Evolutionary conservation across 2,888 invertebrate species (phyloP), one percentile per base, ranked within the genome.

Genomic region (Byasa hedistus): DNA sequence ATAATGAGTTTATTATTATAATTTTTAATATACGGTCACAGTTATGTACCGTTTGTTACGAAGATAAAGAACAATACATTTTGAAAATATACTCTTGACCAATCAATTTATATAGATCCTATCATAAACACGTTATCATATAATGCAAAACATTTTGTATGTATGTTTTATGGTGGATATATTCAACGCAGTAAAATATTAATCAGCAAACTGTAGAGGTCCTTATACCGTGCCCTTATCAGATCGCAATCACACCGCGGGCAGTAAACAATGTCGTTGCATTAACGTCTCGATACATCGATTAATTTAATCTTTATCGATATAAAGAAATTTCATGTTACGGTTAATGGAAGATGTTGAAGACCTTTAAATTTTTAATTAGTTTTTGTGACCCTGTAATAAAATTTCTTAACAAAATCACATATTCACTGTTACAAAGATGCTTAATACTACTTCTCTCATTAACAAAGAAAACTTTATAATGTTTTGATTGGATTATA

Each of bases 281-380:
- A 59, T 59, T 57, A 52, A 65, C 52, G 24, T 39, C 65, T 61
- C 36, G 44, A 58, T 15, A 62, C n/a, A 19, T 27, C 19, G 66
- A 66, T 63, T 54, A 63, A 15, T 19, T 21, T 59, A 66, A 66
- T 61, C 61, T 66, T 39, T 51, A 65, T 54, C 23, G 51, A 63
- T 63, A 57, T 57, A 7, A 57, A 27, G 24, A 27, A 63, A 48
- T 57, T 48, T 57, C 21, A 57, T 63, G 27, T 63, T 44, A n/a
- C 27, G 17, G 8, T 55, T 61, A 55, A 55, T 23, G 55, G 54
- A 44, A 55, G 22, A 39, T 24, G 32, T 21, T 36, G 55, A 23
- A 54, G 48, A 22, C 44, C 21, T 58, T 36, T 39, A 8, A 57
- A 57, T 21, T 22, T 57, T 22, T 7, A n/a, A 15, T 57, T 57